These are phyloP conservation scores for Mustelus asterias DNA, from an alignment of 2,113 vertebrate species.

Conservation along the genomic window DNA sequence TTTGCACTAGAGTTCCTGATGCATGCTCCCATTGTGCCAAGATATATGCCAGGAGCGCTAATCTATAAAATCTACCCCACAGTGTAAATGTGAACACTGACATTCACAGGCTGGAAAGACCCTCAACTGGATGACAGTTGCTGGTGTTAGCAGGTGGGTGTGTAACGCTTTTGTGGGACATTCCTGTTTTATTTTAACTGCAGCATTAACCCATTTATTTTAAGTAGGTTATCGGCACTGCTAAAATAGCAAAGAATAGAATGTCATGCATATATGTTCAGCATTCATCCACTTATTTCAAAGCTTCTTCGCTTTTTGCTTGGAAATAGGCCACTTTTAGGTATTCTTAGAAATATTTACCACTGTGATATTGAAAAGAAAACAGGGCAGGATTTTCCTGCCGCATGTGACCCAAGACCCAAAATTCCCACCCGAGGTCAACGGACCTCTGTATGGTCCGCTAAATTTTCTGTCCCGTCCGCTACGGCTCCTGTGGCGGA, in stretches of 20 bases:
- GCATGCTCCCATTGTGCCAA: neutral
- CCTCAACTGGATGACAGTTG: neutral
- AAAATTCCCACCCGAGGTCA: too few relatives aligned
- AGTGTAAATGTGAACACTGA: neutral
- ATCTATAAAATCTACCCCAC: neutral
- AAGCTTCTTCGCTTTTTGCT: neutral
- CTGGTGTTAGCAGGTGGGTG: neutral
- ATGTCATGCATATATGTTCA: neutral
- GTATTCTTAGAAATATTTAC: neutral
- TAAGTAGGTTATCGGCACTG: neutral
- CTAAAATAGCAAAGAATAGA: slow-evolving; percentile 15
- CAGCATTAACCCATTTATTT: neutral
- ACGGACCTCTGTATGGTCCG: too few relatives aligned
- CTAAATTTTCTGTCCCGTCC: too few relatives aligned
- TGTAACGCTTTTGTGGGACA: neutral
- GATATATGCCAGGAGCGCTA: neutral
- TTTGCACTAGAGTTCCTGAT: neutral
- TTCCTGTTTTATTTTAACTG: neutral
- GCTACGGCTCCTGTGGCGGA: too few relatives aligned
- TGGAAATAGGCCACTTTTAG: neutral
- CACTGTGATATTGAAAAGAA: neutral
- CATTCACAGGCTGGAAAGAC: neutral
- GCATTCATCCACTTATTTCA: neutral
- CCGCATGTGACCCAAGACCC: too few relatives aligned
- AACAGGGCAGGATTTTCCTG: neutral